A percentile compares a stretch with the other conserved stretches of the same genome.
phyloP scores from a whole-genome alignment of 2,888 invertebrate species.

The Nephrocerus scutellatus region DNA sequence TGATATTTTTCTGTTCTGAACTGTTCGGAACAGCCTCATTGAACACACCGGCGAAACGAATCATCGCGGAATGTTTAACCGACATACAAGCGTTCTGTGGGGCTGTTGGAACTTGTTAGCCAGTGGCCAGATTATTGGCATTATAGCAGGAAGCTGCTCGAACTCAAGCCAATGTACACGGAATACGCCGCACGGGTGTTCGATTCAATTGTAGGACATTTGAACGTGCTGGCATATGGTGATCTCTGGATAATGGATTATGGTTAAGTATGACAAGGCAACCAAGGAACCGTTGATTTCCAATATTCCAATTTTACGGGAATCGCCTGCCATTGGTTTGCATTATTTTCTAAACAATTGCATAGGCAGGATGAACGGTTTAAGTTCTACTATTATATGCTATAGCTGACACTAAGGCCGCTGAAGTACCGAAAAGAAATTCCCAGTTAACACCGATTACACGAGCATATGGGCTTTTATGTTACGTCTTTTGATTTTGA shows the following conservation, averaged over 20 bases:
- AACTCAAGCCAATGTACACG: constrained; percentile 20
- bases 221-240: constrained; percentile 25
- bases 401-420: constrained; percentile 17
- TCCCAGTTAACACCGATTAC: constrained; percentile 25
- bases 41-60: too few species aligned
- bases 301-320: constrained; percentile 27
- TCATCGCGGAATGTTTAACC: constrained; percentile 25
- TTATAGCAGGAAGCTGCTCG: constrained; percentile 23
- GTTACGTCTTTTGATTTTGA: too few species aligned
- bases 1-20: too few species aligned
- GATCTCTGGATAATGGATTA: constrained; percentile 29
- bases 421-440: too few species aligned
- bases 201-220: constrained; percentile 14
- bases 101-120: constrained; percentile 17
- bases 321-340: constrained; percentile 26
- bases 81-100: constrained; percentile 21
- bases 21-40: too few species aligned
- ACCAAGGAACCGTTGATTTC: constrained; percentile 21
- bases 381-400: constrained; percentile 23
- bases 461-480: too few species aligned
- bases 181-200: constrained; percentile 23
- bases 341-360: constrained; percentile 26
- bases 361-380: constrained; percentile 27
- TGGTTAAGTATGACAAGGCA: constrained; percentile 24
- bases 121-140: constrained; percentile 19